These are phyloP conservation scores for Eretmochelys imbricata DNA, from an alignment of 2,113 vertebrate genomes.

Conservation along the genomic window DNA sequence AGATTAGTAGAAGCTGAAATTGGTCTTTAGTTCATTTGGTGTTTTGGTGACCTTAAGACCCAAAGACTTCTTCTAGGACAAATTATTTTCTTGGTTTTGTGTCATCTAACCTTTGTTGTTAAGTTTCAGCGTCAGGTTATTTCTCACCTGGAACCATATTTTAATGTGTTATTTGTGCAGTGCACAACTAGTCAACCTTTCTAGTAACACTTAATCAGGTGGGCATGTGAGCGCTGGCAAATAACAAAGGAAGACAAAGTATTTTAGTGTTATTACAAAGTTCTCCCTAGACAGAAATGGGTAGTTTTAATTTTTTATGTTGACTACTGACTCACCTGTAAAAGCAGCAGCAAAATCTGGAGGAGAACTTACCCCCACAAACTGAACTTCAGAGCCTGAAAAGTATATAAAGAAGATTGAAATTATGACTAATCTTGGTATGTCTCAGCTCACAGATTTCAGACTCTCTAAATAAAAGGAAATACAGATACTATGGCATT, in stretches of 20 bases:
- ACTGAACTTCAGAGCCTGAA: not conserved
- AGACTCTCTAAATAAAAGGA: not conserved
- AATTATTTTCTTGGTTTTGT: slow-evolving; percentile 39
- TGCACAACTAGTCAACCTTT: slow-evolving; percentile 19
- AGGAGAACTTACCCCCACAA: not conserved
- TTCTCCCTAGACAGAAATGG: not conserved
- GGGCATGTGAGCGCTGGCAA: not conserved
- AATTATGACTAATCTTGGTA: not conserved
- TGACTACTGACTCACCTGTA: not conserved
- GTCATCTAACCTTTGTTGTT: slow-evolving; percentile 41
- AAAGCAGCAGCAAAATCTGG: not conserved
- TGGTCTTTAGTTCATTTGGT: not conserved
- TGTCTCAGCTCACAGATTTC: not conserved
- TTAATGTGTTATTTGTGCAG: slow-evolving; percentile 51
- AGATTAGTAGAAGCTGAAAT: slow-evolving; percentile 2
- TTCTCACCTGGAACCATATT: slow-evolving; percentile 28
- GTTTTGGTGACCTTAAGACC: not conserved
- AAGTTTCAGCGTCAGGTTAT: slow-evolving; percentile 34
- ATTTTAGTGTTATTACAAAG: slow-evolving; percentile 22
- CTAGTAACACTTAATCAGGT: slow-evolving; percentile 32
- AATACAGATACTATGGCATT: not conserved
- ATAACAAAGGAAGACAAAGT: not conserved
- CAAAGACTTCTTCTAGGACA: slow-evolving; percentile 23
- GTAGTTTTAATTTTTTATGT: slow-evolving; percentile 5
- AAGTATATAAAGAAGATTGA: not conserved